Conservation (phyloP, 2,888 invertebrate species). For the Diarsia mendica region DNA sequence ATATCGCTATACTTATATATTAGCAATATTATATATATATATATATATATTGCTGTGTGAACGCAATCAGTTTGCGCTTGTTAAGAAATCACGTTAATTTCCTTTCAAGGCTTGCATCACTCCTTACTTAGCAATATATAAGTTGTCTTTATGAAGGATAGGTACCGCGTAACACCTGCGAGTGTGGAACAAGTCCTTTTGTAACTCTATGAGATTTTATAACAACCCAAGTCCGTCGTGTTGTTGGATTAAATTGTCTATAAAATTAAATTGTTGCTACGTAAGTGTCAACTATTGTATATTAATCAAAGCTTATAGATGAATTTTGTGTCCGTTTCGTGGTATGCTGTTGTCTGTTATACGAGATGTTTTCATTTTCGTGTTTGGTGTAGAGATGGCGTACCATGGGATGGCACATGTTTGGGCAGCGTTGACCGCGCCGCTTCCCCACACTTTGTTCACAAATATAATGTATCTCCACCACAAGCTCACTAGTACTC, state of each 20-base stretch:
- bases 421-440: slow-evolving; percentile 36
- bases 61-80: slow-evolving; percentile 53
- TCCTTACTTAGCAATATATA: slow-evolving; percentile 69
- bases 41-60: slow-evolving; percentile 37
- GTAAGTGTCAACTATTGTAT: slow-evolving; percentile 36
- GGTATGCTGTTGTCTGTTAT: slow-evolving; percentile 36
- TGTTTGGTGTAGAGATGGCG: slow-evolving; percentile 21
- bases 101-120: slow-evolving; percentile 72
- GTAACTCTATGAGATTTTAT: slow-evolving; percentile 44
- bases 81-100: slow-evolving; percentile 62
- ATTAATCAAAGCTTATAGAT: slow-evolving; percentile 53
- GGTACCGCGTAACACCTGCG: slow-evolving; percentile 67
- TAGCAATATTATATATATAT: slow-evolving; percentile 33
- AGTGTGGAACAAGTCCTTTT: slow-evolving; percentile 63
- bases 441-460: slow-evolving; percentile 38
- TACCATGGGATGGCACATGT: slow-evolving; percentile 45
- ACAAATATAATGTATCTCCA: slow-evolving; percentile 6
- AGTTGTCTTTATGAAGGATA: slow-evolving; percentile 71
- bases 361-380: slow-evolving; percentile 32
- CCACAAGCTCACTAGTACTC: slow-evolving; percentile 38
- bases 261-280: slow-evolving; percentile 47
- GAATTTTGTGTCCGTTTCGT: slow-evolving; percentile 36
- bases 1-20: slow-evolving; percentile 37
- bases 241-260: slow-evolving; percentile 51
- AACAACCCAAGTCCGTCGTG: slow-evolving; percentile 47